These are phyloP conservation scores for Exephanes ischioxanthus DNA, from an alignment of 2,888 invertebrate genomes.

Conservation along the genomic window DNA sequence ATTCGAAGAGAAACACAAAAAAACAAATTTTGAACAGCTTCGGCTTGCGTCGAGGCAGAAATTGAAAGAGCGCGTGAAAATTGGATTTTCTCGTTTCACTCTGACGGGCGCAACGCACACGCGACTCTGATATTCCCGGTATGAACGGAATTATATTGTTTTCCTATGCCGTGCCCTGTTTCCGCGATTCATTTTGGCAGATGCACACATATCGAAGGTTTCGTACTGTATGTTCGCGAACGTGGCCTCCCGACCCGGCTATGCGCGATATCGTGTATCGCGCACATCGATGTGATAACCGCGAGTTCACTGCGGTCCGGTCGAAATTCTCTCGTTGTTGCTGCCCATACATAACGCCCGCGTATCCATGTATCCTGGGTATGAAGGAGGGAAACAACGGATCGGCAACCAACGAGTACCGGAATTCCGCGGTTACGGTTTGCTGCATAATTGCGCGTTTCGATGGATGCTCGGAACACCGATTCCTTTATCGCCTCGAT, in stretches of 20 bases:
- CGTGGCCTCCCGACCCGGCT: slow-evolving; percentile 27
- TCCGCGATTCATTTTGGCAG: slow-evolving; percentile 46
- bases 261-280: slow-evolving; percentile 47
- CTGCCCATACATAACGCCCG: slow-evolving; percentile 43
- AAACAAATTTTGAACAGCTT: background rate
- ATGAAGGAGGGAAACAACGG: slow-evolving; percentile 6
- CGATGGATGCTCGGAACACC: slow-evolving; percentile 75
- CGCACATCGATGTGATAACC: slow-evolving; percentile 74
- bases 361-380: slow-evolving; percentile 8
- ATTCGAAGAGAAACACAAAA: slow-evolving; percentile 9
- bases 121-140: slow-evolving; percentile 50
- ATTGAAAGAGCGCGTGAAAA: slow-evolving; percentile 13
- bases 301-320: slow-evolving; percentile 75
- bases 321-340: slow-evolving; percentile 64
- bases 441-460: slow-evolving; percentile 80
- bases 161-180: slow-evolving; percentile 51
- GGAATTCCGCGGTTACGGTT: slow-evolving; percentile 80
- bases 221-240: slow-evolving; percentile 34
- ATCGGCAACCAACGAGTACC: slow-evolving; percentile 65
- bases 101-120: slow-evolving; percentile 35
- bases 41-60: background rate
- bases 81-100: slow-evolving; percentile 46
- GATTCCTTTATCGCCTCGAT: slow-evolving; percentile 80
- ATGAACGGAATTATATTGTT: slow-evolving; percentile 61
- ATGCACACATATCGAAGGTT: background rate